Evolutionary conservation across 2,888 invertebrate species (phyloP), one percentile per base, ranked within the genome.

Genomic region (Volucella inflata): DNA sequence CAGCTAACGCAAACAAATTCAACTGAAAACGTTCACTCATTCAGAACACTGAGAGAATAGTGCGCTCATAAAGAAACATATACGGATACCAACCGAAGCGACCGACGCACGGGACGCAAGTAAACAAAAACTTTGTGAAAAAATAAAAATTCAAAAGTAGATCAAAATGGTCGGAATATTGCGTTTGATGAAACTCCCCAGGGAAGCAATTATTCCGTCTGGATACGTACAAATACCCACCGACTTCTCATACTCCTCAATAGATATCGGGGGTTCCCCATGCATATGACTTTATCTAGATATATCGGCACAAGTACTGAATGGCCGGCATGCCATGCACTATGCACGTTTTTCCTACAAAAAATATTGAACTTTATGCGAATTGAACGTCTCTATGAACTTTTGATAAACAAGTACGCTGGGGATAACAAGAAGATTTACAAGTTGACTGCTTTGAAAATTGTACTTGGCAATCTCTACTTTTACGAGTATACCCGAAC

Each of bases 161-260:
- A 53, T 14, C 53, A 65, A 17, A 57, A 59, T 65, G 71, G 71
- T 53, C 57, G 83, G 83, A 75, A 70, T 84, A 75, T 84, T 79
- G 74, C 79, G 65, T 79, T 79, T 84, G 79, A 84, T 84, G 83
- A 79, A 84, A 79, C 79, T 84, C 75, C 70, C 74, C 11, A 40
- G 53, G 79, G 79, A 79, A 84, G 75, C 74, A 84, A 79, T 84
- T 84, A 84, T 84, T 75, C 83, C 65, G 64, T 44, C 53, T 75
- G 79, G 74, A 79, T 79, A 75, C 30, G 30, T 30, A 30, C 79
- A 84, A 84, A 79, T 70, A 83, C 64, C 83, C 74, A 64, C 40
- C 21, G 16, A 70, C 57, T 6, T 30, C 64, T 79, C 83, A 84
- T 84, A 75, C 79, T 79, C 75, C 64, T 75, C 74, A 65, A 75